Conservation (phyloP, 2,113 vertebrate species). For the Haemorhous mexicanus region DNA sequence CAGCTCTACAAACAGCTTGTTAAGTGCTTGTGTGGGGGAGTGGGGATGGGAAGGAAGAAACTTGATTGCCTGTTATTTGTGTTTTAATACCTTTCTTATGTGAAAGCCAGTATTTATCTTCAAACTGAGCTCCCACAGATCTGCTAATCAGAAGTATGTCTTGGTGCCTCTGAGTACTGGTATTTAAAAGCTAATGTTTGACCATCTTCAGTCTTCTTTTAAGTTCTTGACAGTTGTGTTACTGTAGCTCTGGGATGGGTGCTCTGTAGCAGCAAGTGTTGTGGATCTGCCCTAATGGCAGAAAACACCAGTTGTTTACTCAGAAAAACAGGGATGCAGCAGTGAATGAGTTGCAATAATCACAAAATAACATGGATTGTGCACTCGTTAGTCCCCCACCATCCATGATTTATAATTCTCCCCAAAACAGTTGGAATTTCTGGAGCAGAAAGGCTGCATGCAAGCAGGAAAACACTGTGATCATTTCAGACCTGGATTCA, state of each 20-base stretch:
- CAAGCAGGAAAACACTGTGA: not conserved
- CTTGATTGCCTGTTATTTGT: not conserved
- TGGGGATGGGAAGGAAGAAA: not conserved
- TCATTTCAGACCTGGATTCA: not conserved
- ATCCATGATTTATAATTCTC: not conserved
- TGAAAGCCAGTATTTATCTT: not conserved
- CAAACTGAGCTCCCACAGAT: not conserved
- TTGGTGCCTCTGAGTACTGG: not conserved
- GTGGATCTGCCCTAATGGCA: not conserved
- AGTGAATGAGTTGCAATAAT: not conserved
- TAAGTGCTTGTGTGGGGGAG: not conserved
- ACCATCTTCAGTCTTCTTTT: not conserved
- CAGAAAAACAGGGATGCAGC: not conserved
- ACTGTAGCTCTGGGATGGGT: not conserved
- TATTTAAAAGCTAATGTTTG: not conserved
- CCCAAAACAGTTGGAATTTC: not conserved
- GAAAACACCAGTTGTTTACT: not conserved
- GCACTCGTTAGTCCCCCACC: accelerated
- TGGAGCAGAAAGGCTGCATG: not conserved
- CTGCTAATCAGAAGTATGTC: not conserved
- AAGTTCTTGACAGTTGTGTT: not conserved
- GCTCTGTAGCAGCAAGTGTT: not conserved
- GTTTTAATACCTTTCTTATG: not conserved
- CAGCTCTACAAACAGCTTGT: not conserved
- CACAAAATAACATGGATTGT: not conserved